Evolutionary conservation across 2,888 invertebrate species (phyloP).

Genomic region (Vannuccia rotundouncinata): DNA sequence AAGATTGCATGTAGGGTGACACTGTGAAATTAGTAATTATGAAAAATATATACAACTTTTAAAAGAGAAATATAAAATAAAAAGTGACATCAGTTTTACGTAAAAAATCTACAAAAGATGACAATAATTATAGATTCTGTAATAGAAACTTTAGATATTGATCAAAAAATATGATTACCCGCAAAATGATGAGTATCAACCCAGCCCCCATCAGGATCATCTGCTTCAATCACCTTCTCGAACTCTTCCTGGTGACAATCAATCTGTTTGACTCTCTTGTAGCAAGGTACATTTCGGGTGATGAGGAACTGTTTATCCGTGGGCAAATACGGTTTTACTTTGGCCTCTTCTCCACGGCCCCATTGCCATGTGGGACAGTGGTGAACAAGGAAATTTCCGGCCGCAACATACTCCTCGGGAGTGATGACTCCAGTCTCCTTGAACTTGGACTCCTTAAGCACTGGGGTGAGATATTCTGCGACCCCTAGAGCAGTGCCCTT

Average conservation of each 20-base stretch:
- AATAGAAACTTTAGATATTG: too few relatives aligned
- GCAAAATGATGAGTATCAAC: slow-evolving; percentile 86
- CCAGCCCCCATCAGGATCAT: slow-evolving; percentile 80
- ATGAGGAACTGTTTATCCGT: slow-evolving; percentile 84
- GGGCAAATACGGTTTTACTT: slow-evolving; percentile 79
- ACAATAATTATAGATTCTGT: too few relatives aligned
- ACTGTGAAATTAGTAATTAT: too few relatives aligned
- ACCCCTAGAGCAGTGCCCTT: slow-evolving; percentile 90
- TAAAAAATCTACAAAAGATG: too few relatives aligned
- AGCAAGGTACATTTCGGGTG: slow-evolving; percentile 71
- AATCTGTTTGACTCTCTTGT: slow-evolving; percentile 77
- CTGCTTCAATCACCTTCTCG: slow-evolving; percentile 78
- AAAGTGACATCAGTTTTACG: too few relatives aligned
- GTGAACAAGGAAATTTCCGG: slow-evolving; percentile 95
- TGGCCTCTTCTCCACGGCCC: slow-evolving; percentile 83
- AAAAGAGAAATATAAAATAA: too few relatives aligned
- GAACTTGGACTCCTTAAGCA: slow-evolving; percentile 93
- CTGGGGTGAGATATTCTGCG: slow-evolving; percentile 89
- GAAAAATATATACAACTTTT: too few relatives aligned
- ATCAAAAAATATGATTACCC: too few relatives aligned
- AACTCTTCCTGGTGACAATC: slow-evolving; percentile 70
- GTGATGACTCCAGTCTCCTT: slow-evolving; percentile 93
- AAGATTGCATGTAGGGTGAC: too few relatives aligned
- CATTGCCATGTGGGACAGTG: slow-evolving; percentile 99
- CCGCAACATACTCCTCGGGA: slow-evolving; percentile 97